These are phyloP conservation scores for Cyclina sinensis DNA, from an alignment of 1,140 invertebrate genomes.

Conservation along the genomic window DNA sequence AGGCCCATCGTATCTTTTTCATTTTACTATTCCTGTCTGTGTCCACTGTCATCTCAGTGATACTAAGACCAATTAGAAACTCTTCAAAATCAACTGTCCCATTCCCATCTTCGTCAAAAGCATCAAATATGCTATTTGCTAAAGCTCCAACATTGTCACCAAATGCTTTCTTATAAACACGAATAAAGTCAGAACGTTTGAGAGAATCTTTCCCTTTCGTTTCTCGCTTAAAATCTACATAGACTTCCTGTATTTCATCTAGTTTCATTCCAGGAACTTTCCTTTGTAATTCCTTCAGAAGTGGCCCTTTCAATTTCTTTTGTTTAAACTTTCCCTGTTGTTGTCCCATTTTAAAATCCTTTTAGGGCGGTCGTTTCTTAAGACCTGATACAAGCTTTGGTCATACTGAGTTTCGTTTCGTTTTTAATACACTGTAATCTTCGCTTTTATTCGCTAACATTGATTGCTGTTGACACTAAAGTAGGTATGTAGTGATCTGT, in stretches of 20 bases:
- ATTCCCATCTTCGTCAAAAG: slow-evolving; percentile 46
- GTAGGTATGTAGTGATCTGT: too few species aligned
- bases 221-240: slow-evolving; percentile 29
- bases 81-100: slow-evolving; percentile 53
- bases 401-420: too few species aligned
- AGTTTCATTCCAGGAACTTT: slow-evolving; percentile 58
- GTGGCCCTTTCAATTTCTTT: slow-evolving; percentile 23
- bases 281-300: slow-evolving; percentile 20
- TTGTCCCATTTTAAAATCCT: slow-evolving; percentile 16
- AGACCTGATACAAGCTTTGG: too few species aligned
- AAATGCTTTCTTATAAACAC: slow-evolving; percentile 53
- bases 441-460: too few species aligned
- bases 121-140: slow-evolving; percentile 34
- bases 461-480: too few species aligned
- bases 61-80: slow-evolving; percentile 48
- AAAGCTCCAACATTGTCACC: not conserved
- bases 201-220: not conserved
- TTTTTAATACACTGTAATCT: too few species aligned
- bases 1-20: slow-evolving; percentile 46
- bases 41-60: slow-evolving; percentile 30
- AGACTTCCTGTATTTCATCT: slow-evolving; percentile 31
- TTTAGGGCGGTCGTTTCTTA: too few species aligned
- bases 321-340: slow-evolving; percentile 2
- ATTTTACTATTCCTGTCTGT: not conserved
- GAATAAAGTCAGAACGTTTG: slow-evolving; percentile 37